phyloP scores from a whole-genome alignment of 2,113 vertebrate genomes.

The Bungarus multicinctus region DNA sequence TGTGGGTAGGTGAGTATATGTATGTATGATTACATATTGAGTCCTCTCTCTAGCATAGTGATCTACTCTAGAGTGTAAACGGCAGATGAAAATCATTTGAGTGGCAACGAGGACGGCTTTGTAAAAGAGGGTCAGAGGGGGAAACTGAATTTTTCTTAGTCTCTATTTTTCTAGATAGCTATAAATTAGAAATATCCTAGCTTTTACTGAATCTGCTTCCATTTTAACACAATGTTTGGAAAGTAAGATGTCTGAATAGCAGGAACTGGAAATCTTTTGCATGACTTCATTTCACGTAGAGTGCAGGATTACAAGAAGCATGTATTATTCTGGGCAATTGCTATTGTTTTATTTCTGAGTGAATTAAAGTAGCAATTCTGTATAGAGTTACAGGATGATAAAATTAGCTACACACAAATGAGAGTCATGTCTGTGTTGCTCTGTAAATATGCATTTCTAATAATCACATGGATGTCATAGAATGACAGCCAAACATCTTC shows the following conservation, averaged over 20 bases:
- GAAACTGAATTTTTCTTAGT: not conserved
- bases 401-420: not conserved
- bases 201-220: not conserved
- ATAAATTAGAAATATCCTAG: not conserved
- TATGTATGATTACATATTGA: not conserved
- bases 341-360: not conserved
- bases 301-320: not conserved
- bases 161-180: not conserved
- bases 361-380: not conserved
- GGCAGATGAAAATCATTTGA: not conserved
- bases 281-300: not conserved
- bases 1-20: no score
- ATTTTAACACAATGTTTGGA: not conserved
- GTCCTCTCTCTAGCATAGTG: not conserved
- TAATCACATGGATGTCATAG: slow-evolving; percentile 15
- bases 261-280: not conserved
- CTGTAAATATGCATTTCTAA: not conserved
- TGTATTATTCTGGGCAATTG: not conserved
- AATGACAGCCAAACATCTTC: slow-evolving; percentile 9
- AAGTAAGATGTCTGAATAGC: not conserved
- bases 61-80: not conserved
- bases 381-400: not conserved
- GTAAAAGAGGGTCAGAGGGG: not conserved
- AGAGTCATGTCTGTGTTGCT: not conserved
- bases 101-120: not conserved